Conservation (phyloP, 2,888 invertebrate genomes). For the Hydrotaea diabolus region DNA sequence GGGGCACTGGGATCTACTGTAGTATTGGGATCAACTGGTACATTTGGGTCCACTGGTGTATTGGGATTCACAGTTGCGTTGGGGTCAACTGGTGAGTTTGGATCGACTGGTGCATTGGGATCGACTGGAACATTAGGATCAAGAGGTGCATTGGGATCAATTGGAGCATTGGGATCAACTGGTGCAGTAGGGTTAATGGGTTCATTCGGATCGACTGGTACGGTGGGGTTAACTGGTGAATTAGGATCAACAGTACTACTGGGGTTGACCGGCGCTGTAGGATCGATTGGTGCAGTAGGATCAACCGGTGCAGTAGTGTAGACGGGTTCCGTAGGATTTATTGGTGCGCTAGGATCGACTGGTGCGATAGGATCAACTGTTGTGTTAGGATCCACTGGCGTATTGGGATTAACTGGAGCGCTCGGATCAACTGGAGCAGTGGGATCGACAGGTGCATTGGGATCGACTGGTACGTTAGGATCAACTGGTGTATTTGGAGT, state of each 20-base stretch:
- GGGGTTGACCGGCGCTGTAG: constrained; percentile 44
- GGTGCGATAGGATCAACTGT: constrained; percentile 44
- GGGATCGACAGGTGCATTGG: constrained; percentile 47
- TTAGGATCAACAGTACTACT: constrained; percentile 53
- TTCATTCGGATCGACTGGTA: constrained; percentile 31
- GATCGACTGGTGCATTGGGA: constrained; percentile 56
- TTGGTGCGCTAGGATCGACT: constrained; percentile 27
- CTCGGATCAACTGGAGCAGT: constrained; percentile 57
- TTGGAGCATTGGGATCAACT: constrained; percentile 52
- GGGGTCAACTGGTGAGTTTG: constrained; percentile 55
- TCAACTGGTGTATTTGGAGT: constrained; percentile 49
- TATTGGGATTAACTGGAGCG: constrained; percentile 43
- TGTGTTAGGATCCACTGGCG: constrained; percentile 44
- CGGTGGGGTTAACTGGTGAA: constrained; percentile 48
- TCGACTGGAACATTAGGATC: constrained; percentile 41
- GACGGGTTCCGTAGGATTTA: constrained; percentile 28
- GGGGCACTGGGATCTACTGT: constrained; percentile 52
- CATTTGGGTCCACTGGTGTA: constrained; percentile 41
- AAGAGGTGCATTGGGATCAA: constrained; percentile 43
- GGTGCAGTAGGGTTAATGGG: constrained; percentile 47
- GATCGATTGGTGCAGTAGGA: constrained; percentile 48
- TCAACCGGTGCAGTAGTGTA: constrained; percentile 45
- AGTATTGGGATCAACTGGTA: constrained; percentile 44
- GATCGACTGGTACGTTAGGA: constrained; percentile 56
- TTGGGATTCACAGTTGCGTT: constrained; percentile 37